Conservation (phyloP, 2,888 invertebrate genomes). For the Ormyrus thymus region DNA sequence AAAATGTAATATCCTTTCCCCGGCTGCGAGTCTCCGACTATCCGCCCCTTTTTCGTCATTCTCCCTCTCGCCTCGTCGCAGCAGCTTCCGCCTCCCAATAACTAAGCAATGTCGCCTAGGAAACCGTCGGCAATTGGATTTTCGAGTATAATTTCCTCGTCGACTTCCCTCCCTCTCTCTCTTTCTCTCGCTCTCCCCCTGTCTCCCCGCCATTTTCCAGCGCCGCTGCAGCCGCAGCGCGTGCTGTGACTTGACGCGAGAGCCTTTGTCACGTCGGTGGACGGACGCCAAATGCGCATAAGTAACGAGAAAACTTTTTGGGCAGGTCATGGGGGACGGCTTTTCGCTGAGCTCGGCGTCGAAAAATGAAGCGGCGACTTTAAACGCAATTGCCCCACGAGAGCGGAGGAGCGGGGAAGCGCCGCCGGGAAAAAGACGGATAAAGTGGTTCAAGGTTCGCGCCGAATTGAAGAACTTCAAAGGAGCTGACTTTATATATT, state of each 20-base stretch:
- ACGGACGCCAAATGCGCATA: constrained; percentile 36
- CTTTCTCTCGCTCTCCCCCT: neutral
- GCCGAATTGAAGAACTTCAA: neutral
- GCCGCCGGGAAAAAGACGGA: neutral
- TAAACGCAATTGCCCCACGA: neutral
- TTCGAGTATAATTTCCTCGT: constrained; percentile 57
- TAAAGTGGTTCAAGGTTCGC: constrained; percentile 4
- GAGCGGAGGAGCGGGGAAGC: too few relatives aligned
- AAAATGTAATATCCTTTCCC: constrained; percentile 4
- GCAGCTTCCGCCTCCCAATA: constrained; percentile 37
- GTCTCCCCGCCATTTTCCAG: neutral
- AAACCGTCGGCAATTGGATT: constrained; percentile 53
- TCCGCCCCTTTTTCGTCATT: neutral
- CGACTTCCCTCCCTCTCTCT: constrained; percentile 45
- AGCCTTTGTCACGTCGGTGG: constrained; percentile 31
- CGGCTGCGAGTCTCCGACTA: neutral
- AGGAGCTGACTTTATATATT: constrained; percentile 9
- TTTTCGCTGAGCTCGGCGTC: neutral
- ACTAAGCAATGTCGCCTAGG: constrained; percentile 53
- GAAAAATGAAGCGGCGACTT: neutral
- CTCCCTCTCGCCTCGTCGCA: neutral
- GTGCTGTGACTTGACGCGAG: neutral
- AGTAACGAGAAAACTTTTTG: constrained; percentile 45
- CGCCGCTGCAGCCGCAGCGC: neutral
- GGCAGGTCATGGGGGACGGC: neutral